These are phyloP conservation scores for Tridacna crocea DNA, from an alignment of 2,888 invertebrate genomes.

Conservation along the genomic window DNA sequence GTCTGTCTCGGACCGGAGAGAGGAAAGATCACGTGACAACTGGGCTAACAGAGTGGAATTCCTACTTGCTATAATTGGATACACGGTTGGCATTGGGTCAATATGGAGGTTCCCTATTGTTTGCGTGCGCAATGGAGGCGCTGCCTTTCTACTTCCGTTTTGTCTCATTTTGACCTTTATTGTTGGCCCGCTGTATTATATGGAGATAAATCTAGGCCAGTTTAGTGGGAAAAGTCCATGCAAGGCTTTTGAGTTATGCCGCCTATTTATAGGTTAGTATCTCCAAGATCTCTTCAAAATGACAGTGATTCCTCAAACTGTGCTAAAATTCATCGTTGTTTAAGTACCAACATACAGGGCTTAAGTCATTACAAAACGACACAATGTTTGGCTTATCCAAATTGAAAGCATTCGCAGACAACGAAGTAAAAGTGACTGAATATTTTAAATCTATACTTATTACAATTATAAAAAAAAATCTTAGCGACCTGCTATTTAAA, in stretches of 20 bases:
- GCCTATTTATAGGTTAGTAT: constrained; percentile 5
- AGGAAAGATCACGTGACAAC: background rate
- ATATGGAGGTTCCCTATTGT: constrained; percentile 17
- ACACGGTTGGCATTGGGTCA: constrained; percentile 10
- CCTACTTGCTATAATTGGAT: constrained; percentile 10
- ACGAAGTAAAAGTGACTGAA: too few relatives aligned
- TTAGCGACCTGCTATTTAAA: too few relatives aligned
- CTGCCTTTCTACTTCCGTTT: constrained; percentile 15
- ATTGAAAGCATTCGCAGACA: too few relatives aligned
- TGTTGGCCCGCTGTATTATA: background rate
- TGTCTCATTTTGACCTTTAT: constrained; percentile 10
- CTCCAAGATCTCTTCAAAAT: too few relatives aligned
- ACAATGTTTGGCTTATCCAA: too few relatives aligned
- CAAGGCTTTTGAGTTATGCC: constrained; percentile 12
- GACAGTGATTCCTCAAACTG: too few relatives aligned
- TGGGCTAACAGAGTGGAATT: constrained; percentile 12
- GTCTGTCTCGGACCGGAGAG: background rate
- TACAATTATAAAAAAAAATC: too few relatives aligned
- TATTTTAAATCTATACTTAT: too few relatives aligned
- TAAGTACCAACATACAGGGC: too few relatives aligned
- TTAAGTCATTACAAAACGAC: too few relatives aligned
- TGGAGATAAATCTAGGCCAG: constrained; percentile 17
- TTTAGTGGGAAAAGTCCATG: constrained; percentile 2
- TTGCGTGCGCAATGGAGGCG: constrained; percentile 13
- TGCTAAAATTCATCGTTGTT: too few relatives aligned